A percentile compares a stretch with the other conserved stretches of the same genome.
Conservation (phyloP, 2,888 invertebrate species). For the Spilarctia lutea region DNA sequence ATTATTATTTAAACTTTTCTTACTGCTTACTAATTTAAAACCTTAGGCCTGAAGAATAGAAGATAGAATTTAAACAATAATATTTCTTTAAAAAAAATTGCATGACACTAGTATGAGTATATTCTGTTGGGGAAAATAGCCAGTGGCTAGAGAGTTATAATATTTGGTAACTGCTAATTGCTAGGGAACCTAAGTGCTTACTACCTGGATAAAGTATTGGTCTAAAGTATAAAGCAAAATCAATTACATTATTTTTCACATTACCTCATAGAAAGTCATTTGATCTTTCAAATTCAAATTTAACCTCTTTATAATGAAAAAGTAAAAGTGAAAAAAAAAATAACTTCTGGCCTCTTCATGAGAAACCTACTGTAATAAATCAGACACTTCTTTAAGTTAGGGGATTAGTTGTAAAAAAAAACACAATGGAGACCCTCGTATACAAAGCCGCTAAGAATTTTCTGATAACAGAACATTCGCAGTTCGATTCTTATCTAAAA, state of each 20-base stretch:
- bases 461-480: constrained; percentile 7
- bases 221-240: too few species aligned
- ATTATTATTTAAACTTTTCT: too few species aligned
- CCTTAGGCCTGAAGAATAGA: too few species aligned
- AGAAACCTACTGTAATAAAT: not conserved
- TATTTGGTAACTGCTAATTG: too few species aligned
- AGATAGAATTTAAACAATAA: too few species aligned
- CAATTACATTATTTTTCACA: too few species aligned
- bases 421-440: not conserved
- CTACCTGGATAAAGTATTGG: too few species aligned
- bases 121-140: not conserved
- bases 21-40: too few species aligned
- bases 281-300: too few species aligned
- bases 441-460: not conserved
- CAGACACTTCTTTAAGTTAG: constrained; percentile 7
- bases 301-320: not conserved
- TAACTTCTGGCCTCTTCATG: not conserved
- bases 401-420: constrained; percentile 12
- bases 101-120: not conserved
- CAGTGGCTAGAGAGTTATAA: too few species aligned
- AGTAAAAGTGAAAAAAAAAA: not conserved
- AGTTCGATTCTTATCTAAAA: constrained; percentile 5
- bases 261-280: too few species aligned
- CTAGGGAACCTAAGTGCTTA: too few species aligned
- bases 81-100: not conserved